Base-by-base conservation (phyloP, 2,113 vertebrate species). In the Dasyornis broadbenti region DNA sequence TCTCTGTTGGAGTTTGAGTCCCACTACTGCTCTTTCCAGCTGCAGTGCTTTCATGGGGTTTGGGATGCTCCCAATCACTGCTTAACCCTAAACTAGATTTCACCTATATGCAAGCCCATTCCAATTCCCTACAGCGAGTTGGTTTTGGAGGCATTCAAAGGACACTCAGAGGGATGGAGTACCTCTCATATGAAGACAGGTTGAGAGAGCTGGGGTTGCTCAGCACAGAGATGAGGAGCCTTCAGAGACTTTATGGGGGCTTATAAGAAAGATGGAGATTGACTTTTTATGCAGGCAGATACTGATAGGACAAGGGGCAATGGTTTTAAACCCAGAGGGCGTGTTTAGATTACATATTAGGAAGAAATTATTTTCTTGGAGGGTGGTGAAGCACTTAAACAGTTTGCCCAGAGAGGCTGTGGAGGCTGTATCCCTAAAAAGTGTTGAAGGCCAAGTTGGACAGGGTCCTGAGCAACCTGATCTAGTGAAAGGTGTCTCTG, bases 71-170 rank as follows among this genome's bases (percentile, higher is more conserved):
- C 24, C 14, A 68, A 8, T 33, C 24, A 35, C 37, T 6, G 4
- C 33, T 44, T 37, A 66, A 44, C 14, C 11, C 69, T 42, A 33
- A 42, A 26, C 6, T 18, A 22, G 11, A 59, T 44, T 86, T 44
- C 37, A 35, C 17, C 37, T 35, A 1, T 5, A 31, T 11, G 35
- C 7, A 59, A 52, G 4, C 7, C 18, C 1, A 2, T 77, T 66
- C 11, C 0, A 0, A 57, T 65, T 57, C 35, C 30, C 52, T 66
- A 10, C 8, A 64, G 37, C 2, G 13, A 4, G 6, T 31, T 59
- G 8, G 9, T 59, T 50, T 50, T 21, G 42, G 30, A 57, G 9
- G 11, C 66, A 12, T 42, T 66, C 35, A 42, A 23, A 86, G 9
- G 23, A 24, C 23, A 49, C 24, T 57, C 31, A 57, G 35, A 50